Percentiles rank a stretch among this genome's conserved stretches.
These are phyloP conservation scores for Apotomis betuletana DNA, from an alignment of 2,888 invertebrate species.

Conservation along the genomic window DNA sequence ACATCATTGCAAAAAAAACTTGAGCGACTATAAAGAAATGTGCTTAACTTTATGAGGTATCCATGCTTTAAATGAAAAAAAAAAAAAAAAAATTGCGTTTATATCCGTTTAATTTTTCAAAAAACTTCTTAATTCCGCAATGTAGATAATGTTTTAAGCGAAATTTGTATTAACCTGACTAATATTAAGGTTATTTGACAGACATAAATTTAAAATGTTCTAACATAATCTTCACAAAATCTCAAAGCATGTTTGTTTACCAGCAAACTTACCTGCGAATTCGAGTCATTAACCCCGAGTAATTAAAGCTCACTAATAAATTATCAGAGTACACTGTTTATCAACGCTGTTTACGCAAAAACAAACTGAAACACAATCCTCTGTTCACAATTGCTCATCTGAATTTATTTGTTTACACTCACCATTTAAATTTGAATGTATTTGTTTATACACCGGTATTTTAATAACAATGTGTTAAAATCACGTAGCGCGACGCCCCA, in stretches of 20 bases:
- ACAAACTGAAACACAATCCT: not conserved
- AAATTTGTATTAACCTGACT: too few relatives aligned
- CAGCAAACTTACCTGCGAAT: slow-evolving; percentile 15
- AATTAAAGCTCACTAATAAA: slow-evolving; percentile 16
- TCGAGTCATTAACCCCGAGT: not conserved
- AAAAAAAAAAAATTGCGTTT: too few relatives aligned
- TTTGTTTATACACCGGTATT: slow-evolving; percentile 3
- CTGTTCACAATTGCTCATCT: not conserved
- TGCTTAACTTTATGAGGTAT: too few relatives aligned
- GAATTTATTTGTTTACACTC: not conserved
- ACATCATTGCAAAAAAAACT: too few relatives aligned
- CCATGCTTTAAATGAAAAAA: too few relatives aligned
- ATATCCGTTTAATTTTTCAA: too few relatives aligned
- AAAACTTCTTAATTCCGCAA: too few relatives aligned
- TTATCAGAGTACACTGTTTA: not conserved
- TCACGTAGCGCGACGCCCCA: slow-evolving; percentile 9
- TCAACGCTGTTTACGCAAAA: not conserved
- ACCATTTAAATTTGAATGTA: not conserved
- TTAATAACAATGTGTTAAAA: slow-evolving; percentile 1
- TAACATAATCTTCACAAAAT: too few relatives aligned
- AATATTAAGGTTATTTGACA: too few relatives aligned
- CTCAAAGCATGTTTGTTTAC: not conserved
- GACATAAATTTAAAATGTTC: too few relatives aligned
- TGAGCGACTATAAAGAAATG: too few relatives aligned
- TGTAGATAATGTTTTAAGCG: too few relatives aligned